Conservation (phyloP, 1,140 invertebrate genomes). For the Diorhabda carinulata region DNA sequence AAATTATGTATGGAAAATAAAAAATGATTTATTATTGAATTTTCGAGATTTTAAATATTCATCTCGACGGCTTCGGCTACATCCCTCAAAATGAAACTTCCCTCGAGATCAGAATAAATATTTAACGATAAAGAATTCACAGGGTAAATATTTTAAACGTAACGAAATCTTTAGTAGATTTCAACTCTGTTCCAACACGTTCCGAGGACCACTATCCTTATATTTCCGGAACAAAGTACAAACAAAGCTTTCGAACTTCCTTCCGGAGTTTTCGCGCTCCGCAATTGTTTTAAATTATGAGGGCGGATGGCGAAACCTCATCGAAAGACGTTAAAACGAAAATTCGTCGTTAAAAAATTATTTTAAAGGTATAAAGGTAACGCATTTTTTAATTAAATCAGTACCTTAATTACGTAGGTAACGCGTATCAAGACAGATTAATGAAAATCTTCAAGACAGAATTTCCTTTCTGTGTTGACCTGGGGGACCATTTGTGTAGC, state of each 20-base stretch:
- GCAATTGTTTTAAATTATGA: neutral
- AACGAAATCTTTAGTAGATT: neutral
- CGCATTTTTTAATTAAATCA: too few relatives aligned
- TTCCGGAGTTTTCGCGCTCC: neutral
- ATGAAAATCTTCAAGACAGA: too few relatives aligned
- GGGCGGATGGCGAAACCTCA: neutral
- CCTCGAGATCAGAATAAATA: neutral
- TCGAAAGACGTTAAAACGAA: neutral
- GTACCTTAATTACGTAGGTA: too few relatives aligned
- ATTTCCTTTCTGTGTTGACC: too few relatives aligned
- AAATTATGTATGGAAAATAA: too few relatives aligned
- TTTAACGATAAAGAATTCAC: constrained; percentile 1
- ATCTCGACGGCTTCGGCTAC: too few relatives aligned
- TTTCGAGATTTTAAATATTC: too few relatives aligned
- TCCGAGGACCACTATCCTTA: constrained; percentile 1
- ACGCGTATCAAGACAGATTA: too few relatives aligned
- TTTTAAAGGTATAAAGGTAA: too few relatives aligned
- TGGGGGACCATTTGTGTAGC: constrained; percentile 8
- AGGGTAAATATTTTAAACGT: constrained; percentile 3
- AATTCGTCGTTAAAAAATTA: too few relatives aligned
- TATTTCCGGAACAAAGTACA: neutral
- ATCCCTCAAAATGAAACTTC: too few relatives aligned
- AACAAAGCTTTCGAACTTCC: neutral
- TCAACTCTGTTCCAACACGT: constrained; percentile 1
- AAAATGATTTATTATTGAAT: too few relatives aligned